Evolutionary conservation across 2,113 vertebrate genomes (phyloP).

Genomic region (Hylia prasina): DNA sequence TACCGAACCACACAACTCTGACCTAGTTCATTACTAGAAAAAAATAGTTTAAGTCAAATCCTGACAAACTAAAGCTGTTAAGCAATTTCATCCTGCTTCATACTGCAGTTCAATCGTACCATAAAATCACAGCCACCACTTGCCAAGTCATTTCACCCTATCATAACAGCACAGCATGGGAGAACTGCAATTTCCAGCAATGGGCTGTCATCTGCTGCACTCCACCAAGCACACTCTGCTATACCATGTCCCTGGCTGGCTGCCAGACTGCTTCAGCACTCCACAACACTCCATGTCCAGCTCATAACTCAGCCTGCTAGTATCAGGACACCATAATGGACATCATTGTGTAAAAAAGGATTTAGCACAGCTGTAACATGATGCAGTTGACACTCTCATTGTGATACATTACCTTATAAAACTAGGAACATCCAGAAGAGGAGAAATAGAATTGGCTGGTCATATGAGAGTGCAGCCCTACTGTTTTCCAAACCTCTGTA

Average conservation of each 20-base stretch:
- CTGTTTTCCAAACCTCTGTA: background rate
- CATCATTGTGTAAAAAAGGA: slow-evolving; percentile 33
- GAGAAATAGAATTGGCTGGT: background rate
- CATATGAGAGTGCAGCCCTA: background rate
- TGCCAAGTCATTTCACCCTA: slow-evolving; percentile 40
- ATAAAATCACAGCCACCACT: slow-evolving; percentile 26
- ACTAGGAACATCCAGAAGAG: background rate
- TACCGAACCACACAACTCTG: background rate
- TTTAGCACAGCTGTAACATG: slow-evolving; percentile 35
- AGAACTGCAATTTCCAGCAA: slow-evolving; percentile 23
- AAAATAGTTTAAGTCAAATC: slow-evolving; percentile 26
- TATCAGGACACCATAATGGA: slow-evolving; percentile 23
- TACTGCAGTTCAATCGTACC: background rate
- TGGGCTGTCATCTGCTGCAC: slow-evolving; percentile 10
- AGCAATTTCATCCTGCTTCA: slow-evolving; percentile 13
- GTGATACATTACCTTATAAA: slow-evolving; percentile 29
- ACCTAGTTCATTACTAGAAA: background rate
- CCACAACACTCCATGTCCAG: background rate
- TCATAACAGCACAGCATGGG: background rate
- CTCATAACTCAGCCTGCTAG: slow-evolving; percentile 13
- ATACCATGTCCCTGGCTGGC: background rate
- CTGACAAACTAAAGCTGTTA: slow-evolving; percentile 26
- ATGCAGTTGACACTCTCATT: background rate
- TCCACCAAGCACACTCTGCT: background rate
- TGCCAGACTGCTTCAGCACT: background rate